Base-by-base conservation (phyloP, 2,113 vertebrate species). In the Sisor rabdophorus region DNA sequence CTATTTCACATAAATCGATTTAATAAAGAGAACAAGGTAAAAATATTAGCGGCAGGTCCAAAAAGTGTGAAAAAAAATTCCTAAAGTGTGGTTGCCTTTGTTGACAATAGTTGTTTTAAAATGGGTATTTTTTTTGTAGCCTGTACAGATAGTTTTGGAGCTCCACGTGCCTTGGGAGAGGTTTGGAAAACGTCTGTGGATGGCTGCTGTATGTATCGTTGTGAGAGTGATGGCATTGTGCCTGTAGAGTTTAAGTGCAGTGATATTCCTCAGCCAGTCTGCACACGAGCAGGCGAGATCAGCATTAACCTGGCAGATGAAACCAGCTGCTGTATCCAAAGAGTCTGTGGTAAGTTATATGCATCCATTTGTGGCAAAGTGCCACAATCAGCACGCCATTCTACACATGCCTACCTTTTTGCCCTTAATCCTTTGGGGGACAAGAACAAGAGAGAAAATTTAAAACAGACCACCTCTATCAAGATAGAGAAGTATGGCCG, bases 141-240 rank as follows among this genome's bases (percentile, higher is more conserved):
- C 52, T 99, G 97, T 82, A 99, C 97, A 0, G 97, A 99, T 85
- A 94, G 91, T 81, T 84, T 87, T 0, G 96, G 95, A 47, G 17
- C 79, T 54, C 96, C 97, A 0, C 94, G 67, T 52, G 92, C 94
- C 0, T 75, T 95, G 53, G 95, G 95, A 0, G 97, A 98, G 81
- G 87, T 89, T 72, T 99, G 97, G 97, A 94, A 92, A 76, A 94
- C 94, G 36, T 96, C 95, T 0, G 86, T 86, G 44, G 93, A 92
- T 0, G 94, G 93, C 78, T 99, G 96, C 88, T 97, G 95, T 79
- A 90, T 94, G 91, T 94, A 96, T 58, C 93, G 89, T 81, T 99
- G 97, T 77, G 95, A 94, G 76, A 93, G 88, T 10, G 94, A 94
- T 78, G 92, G 91, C 74, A 90, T 99, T 26, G 28, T 93, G 36